phyloP scores from a whole-genome alignment of 2,888 invertebrate species.

The Perdita meconis region DNA sequence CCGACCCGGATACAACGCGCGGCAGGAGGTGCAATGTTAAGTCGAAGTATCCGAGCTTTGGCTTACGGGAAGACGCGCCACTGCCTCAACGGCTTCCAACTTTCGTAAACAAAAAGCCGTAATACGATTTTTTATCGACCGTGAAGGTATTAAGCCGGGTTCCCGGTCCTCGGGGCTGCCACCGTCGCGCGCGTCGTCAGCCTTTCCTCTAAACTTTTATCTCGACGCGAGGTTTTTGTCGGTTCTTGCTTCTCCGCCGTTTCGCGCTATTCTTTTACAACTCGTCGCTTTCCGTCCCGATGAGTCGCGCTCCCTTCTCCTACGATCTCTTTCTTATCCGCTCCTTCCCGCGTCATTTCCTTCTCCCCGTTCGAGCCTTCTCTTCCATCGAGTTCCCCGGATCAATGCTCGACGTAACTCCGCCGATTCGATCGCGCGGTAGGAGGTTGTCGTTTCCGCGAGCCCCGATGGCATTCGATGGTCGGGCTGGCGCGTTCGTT shows the following conservation, averaged over 20 bases:
- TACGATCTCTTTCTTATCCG: conserved; percentile 25
- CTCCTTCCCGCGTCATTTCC: conserved; percentile 36
- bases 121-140: conserved; percentile 41
- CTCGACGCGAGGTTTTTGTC: conserved; percentile 33
- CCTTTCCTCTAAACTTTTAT: conserved; percentile 37
- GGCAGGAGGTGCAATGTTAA: neutral
- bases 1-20: neutral
- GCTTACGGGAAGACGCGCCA: conserved; percentile 12
- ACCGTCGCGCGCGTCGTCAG: conserved; percentile 23
- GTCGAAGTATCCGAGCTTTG: conserved; percentile 6
- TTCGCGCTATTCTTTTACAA: conserved; percentile 39
- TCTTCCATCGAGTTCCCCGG: conserved; percentile 25
- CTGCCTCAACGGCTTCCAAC: conserved; percentile 8
- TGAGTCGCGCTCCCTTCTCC: conserved; percentile 35
- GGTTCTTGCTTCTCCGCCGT: conserved; percentile 14
- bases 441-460: too few relatives aligned
- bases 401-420: conserved; percentile 32
- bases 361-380: conserved; percentile 16
- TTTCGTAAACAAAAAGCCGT: conserved; percentile 39
- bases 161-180: conserved; percentile 12
- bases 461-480: conserved; percentile 4
- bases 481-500: conserved; percentile 21
- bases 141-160: conserved; percentile 37
- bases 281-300: conserved; percentile 49
- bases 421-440: too few relatives aligned